Conservation (phyloP, 2,888 invertebrate species). For the Dicyrtomina minuta region DNA sequence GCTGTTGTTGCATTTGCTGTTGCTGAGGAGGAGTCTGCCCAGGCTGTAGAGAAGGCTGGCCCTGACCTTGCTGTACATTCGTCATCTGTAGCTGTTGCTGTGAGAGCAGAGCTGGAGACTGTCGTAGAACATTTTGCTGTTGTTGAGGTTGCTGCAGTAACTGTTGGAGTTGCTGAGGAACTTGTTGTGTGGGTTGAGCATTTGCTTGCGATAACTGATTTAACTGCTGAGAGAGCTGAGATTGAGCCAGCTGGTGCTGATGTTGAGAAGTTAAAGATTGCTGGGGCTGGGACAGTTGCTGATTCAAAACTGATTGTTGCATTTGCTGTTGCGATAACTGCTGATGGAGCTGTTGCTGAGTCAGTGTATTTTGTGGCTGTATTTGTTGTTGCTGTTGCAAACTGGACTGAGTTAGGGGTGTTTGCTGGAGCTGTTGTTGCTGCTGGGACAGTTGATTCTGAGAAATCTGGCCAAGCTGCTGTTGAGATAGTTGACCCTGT, state of each 20-base stretch:
- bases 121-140: conserved; percentile 19
- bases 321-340: conserved; percentile 23
- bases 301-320: conserved; percentile 23
- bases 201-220: too few relatives aligned
- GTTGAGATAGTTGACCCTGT: neutral
- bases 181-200: neutral
- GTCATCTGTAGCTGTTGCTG: conserved; percentile 22
- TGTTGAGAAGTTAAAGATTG: conserved; percentile 8
- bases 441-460: neutral
- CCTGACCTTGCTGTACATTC: conserved; percentile 3
- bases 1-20: conserved; percentile 30
- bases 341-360: conserved; percentile 30
- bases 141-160: conserved; percentile 21
- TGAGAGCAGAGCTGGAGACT: neutral
- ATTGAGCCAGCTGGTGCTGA: neutral
- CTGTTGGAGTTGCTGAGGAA: conserved; percentile 18
- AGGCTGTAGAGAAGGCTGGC: neutral
- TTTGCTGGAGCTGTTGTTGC: conserved; percentile 15
- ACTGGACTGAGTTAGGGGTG: neutral
- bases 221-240: neutral
- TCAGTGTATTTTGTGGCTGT: conserved; percentile 28
- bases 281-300: conserved; percentile 31
- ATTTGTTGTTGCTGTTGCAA: conserved; percentile 36
- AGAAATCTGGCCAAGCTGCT: conserved; percentile 5
- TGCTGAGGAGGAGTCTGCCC: neutral